Percentiles rank a stretch among this genome's conserved stretches.
Evolutionary conservation across 1,140 invertebrate species (phyloP).

Genomic region (Aphelenchoides besseyi): DNA sequence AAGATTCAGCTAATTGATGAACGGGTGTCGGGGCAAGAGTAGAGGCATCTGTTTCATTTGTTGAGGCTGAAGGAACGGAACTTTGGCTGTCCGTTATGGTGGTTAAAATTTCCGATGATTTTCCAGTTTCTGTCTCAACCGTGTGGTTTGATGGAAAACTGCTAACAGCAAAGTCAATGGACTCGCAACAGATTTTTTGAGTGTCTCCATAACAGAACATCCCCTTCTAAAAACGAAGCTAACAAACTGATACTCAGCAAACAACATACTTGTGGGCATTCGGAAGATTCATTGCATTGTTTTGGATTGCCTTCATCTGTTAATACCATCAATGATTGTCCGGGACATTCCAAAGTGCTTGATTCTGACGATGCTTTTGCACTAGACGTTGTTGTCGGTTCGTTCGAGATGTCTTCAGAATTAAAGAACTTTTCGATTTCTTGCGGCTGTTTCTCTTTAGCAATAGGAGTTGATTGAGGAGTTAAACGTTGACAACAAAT

Average conservation of each 20-base stretch:
- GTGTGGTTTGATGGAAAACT: neutral
- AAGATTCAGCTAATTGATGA: neutral
- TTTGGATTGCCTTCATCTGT: constrained; percentile 33
- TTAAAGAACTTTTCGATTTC: constrained; percentile 24
- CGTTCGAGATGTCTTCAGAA: constrained; percentile 21
- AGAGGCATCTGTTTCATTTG: neutral
- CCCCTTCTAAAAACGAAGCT: constrained; percentile 3
- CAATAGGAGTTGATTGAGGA: neutral
- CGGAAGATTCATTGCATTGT: neutral
- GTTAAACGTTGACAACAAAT: constrained; percentile 38
- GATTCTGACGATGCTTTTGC: neutral
- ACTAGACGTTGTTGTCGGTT: neutral
- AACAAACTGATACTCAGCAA: neutral
- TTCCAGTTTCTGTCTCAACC: neutral
- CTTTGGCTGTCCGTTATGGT: neutral
- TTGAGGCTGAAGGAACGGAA: neutral
- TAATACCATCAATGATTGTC: constrained; percentile 26
- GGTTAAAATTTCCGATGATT: neutral
- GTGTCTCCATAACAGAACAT: constrained; percentile 30
- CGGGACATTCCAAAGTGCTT: constrained; percentile 33
- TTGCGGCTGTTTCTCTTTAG: constrained; percentile 15
- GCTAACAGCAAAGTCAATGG: neutral
- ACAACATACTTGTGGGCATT: constrained; percentile 29
- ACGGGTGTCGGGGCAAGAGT: neutral
- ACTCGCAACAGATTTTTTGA: constrained; percentile 32